Evolutionary conservation across 2,113 vertebrate genomes (phyloP), one percentile per base, ranked within the genome.

Genomic region (Apistogramma diplotaenia): DNA sequence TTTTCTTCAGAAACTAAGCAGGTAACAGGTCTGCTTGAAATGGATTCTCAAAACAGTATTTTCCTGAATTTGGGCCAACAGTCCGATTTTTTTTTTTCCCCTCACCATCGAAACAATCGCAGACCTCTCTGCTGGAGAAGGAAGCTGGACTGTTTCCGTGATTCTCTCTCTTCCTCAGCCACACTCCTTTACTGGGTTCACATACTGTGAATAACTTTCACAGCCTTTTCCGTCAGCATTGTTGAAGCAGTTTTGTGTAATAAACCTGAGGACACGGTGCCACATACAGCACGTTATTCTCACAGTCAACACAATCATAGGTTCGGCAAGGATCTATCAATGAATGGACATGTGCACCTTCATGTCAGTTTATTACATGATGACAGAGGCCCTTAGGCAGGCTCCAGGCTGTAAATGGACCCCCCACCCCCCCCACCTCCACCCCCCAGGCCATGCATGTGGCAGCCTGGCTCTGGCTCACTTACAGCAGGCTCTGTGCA

Each of bases 321-420:
- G 0, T 43, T 76, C 40, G 29, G 11, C 23, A 27, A 25, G 16
- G 53, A 31, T 56, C 31, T 1, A 37, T 78, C 65, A 74, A 35
- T 61, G 40, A 80, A 80, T 72, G 49, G n/a, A 62, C 25, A 71
- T 74, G n/a, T 62, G 73, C 23, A 19, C 40, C 70, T 49, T 8
- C n/a, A 72, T 83, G 56, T 73, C 82, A 86, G 18, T 31, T 16
- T 55, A 49, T 81, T 81, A 72, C 67, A 78, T 78, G 86, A 84
- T 2, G 15, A 33, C 8, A 25, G 37, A 85, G 49, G 73, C 55
- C 75, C 72, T 49, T 13, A 18, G 86, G 80, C 56, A 76, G 33
- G 80, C 74, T 83, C 58, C 11, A 29, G 60, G 74, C 31, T 21
- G 43, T 70, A 29, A 46, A 70, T 23, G 9, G 40, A 40, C 9